Percentiles rank a stretch among this genome's conserved stretches.
phyloP scores from a whole-genome alignment of 2,888 invertebrate species.

The Agonopterix subpropinquella region DNA sequence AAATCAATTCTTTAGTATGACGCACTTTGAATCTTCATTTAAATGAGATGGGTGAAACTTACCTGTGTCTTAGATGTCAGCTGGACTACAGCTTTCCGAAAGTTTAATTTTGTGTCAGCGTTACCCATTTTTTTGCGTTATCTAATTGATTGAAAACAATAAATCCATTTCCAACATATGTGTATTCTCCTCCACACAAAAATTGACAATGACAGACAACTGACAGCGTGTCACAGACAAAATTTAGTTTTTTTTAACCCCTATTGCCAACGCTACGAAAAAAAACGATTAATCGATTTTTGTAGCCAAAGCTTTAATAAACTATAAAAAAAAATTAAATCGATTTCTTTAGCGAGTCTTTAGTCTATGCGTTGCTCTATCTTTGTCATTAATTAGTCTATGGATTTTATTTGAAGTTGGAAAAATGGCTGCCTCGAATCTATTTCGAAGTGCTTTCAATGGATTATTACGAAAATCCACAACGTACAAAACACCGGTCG shows the following conservation, averaged over 20 bases:
- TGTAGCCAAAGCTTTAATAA: too few species aligned
- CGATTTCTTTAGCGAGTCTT: not conserved
- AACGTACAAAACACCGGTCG: conserved; percentile 50
- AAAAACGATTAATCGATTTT: too few species aligned
- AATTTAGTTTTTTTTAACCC: not conserved
- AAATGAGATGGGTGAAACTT: conserved; percentile 23
- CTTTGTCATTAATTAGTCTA: conserved; percentile 26
- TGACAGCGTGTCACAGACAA: conserved; percentile 32
- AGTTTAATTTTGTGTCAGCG: conserved; percentile 98
- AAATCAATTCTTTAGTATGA: conserved; percentile 24
- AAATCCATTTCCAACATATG: conserved; percentile 46
- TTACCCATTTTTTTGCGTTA: conserved; percentile 90
- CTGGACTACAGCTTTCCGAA: conserved; percentile 98
- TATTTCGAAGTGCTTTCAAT: conserved; percentile 62
- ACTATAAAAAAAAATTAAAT: too few species aligned
- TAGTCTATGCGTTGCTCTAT: not conserved
- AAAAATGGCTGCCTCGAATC: conserved; percentile 69
- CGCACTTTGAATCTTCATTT: conserved; percentile 10
- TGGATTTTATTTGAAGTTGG: conserved; percentile 33
- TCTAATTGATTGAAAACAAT: conserved; percentile 31
- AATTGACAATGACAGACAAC: conserved; percentile 9
- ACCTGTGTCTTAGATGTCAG: conserved; percentile 98
- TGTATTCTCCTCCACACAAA: conserved; percentile 46
- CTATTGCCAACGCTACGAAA: not conserved
- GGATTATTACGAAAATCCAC: conserved; percentile 64